phyloP scores from a whole-genome alignment of 2,888 invertebrate genomes.

The Drosophila falleni region DNA sequence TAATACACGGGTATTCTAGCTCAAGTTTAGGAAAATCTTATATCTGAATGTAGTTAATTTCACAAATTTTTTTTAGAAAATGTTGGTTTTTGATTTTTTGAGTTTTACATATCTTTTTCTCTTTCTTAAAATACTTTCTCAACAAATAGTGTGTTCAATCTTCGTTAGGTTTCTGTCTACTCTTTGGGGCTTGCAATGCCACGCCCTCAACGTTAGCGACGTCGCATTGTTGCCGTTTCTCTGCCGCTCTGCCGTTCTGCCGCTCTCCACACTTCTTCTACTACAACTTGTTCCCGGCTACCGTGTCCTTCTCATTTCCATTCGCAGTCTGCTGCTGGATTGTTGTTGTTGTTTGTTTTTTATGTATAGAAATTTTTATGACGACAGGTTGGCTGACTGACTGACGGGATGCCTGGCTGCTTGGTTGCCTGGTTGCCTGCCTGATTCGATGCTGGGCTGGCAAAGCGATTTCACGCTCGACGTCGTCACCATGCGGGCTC shows the following conservation, averaged over 20 bases:
- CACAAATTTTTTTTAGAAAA: not conserved
- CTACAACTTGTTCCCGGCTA: constrained; percentile 18
- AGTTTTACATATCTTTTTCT: not conserved
- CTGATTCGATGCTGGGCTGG: constrained; percentile 45
- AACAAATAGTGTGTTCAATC: constrained; percentile 18
- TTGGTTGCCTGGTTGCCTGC: not conserved
- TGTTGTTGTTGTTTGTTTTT: constrained; percentile 45
- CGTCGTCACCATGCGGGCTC: constrained; percentile 56
- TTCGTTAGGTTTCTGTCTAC: not conserved
- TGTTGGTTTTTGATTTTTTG: not conserved
- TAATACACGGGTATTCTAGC: no score
- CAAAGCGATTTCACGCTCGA: constrained; percentile 78
- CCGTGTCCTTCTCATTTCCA: constrained; percentile 1
- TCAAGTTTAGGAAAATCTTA: no score
- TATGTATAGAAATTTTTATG: constrained; percentile 75
- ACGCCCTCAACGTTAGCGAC: constrained; percentile 42
- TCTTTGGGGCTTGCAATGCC: constrained; percentile 31
- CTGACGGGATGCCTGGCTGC: constrained; percentile 22
- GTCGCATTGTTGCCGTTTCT: constrained; percentile 54
- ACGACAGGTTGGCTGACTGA: constrained; percentile 72
- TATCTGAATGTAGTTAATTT: no score
- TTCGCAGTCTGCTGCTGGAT: constrained; percentile 31
- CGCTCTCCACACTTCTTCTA: constrained; percentile 1
- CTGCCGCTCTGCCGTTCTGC: not conserved
- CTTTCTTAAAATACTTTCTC: not conserved